Percentiles rank a stretch among this genome's conserved stretches.
Evolutionary conservation across 2,113 vertebrate genomes (phyloP).

Genomic region (Crotalus helleri): DNA sequence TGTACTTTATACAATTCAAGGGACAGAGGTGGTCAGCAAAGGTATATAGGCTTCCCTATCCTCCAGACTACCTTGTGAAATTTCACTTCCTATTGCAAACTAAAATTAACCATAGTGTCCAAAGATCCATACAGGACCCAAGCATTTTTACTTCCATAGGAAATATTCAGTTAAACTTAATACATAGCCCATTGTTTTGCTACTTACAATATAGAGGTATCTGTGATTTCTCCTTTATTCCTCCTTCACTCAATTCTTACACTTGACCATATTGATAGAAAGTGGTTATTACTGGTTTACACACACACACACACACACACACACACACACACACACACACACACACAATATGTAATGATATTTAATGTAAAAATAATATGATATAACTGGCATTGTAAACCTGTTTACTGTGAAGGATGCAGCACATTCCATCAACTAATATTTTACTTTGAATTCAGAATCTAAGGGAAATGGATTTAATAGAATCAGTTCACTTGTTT

Average conservation of each 20-base stretch:
- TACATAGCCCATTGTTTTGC: fast-evolving
- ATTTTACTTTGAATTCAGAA: background rate
- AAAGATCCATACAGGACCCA: background rate
- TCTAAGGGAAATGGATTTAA: background rate
- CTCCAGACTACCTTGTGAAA: background rate
- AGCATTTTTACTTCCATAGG: fast-evolving
- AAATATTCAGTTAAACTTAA: fast-evolving
- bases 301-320: too few relatives aligned
- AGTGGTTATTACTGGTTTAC: fast-evolving
- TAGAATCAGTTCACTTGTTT: background rate
- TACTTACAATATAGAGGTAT: background rate
- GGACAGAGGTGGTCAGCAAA: background rate
- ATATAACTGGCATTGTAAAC: too few relatives aligned
- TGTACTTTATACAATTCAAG: background rate
- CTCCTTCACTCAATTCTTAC: fast-evolving
- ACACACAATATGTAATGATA: too few relatives aligned
- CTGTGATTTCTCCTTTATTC: background rate
- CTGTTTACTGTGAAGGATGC: background rate
- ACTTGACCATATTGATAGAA: background rate
- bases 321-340: too few relatives aligned
- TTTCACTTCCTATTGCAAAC: background rate
- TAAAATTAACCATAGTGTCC: fast-evolving
- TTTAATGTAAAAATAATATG: too few relatives aligned
- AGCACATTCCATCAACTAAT: background rate
- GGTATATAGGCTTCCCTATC: background rate